A percentile compares a stretch with the other conserved stretches of the same genome.
Evolutionary conservation across 2,888 invertebrate species (phyloP).

Genomic region (Trypoxylon attenuatum): DNA sequence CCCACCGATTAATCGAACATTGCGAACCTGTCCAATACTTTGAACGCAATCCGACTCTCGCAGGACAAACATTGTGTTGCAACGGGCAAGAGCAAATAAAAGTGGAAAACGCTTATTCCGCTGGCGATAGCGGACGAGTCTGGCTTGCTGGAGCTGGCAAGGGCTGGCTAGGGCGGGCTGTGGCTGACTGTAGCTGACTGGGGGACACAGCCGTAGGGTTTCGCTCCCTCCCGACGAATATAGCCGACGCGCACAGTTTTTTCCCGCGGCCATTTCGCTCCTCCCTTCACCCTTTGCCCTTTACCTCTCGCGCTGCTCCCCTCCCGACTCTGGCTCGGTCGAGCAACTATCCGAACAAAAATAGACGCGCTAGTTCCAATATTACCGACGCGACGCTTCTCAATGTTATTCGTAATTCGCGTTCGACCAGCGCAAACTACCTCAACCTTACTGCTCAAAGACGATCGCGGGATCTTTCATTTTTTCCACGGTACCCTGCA

Average conservation of each 20-base stretch:
- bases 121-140: conserved; percentile 20
- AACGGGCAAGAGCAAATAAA: conserved; percentile 36
- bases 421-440: too few species aligned
- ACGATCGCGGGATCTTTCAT: too few species aligned
- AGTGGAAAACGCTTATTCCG: conserved; percentile 35
- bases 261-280: conserved; percentile 1
- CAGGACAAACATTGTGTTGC: conserved; percentile 31
- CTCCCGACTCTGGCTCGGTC: background rate
- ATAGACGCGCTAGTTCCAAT: conserved; percentile 16
- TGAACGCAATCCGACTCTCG: too few species aligned
- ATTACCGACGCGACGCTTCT: conserved; percentile 44
- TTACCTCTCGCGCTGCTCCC: background rate
- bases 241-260: conserved; percentile 9
- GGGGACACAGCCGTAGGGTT: conserved; percentile 11
- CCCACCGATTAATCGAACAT: conserved; percentile 15
- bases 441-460: too few species aligned
- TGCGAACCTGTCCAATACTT: conserved; percentile 13
- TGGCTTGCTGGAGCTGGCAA: too few species aligned
- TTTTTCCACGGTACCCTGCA: too few species aligned
- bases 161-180: too few species aligned
- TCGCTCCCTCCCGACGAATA: too few species aligned
- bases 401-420: conserved; percentile 53
- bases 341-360: conserved; percentile 3
- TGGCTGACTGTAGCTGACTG: too few species aligned
- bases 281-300: background rate